A percentile compares a stretch with the other conserved stretches of the same genome.
Conservation (phyloP, 2,113 vertebrate species). For the Pseudorectes ferrugineus region DNA sequence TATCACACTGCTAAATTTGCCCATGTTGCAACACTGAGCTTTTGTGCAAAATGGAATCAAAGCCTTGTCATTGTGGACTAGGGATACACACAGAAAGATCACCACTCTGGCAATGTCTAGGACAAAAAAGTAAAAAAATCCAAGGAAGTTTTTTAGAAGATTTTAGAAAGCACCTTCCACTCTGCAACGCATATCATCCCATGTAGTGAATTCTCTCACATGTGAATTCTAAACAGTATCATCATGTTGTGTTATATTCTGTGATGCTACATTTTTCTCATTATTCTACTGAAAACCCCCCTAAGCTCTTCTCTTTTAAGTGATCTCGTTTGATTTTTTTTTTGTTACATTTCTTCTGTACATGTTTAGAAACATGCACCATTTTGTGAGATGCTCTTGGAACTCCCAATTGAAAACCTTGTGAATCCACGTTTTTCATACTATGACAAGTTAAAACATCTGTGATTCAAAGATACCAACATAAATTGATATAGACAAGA, state of each 20-base stretch:
- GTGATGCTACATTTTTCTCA: not conserved
- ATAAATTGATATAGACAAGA: not conserved
- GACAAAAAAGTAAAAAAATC: fast-evolving
- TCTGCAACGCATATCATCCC: not conserved
- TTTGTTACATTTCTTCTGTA: not conserved
- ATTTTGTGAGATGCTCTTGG: not conserved
- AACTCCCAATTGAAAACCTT: not conserved
- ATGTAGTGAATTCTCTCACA: not conserved
- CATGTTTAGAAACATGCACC: not conserved
- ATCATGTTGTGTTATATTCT: not conserved
- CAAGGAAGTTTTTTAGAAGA: not conserved
- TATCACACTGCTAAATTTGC: not conserved
- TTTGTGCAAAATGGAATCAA: not conserved
- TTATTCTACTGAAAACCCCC: not conserved
- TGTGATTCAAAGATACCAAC: not conserved
- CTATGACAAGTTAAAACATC: not conserved
- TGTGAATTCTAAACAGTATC: not conserved
- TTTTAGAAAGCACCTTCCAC: not conserved
- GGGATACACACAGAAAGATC: not conserved
- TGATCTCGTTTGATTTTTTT: not conserved
- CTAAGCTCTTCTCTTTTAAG: not conserved
- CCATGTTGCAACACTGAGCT: not conserved
- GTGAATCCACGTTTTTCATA: not conserved
- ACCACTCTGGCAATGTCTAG: not conserved
- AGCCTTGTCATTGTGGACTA: not conserved